phyloP scores from a whole-genome alignment of 1,140 invertebrate species.

The Stratiolaelaps scimitus region DNA sequence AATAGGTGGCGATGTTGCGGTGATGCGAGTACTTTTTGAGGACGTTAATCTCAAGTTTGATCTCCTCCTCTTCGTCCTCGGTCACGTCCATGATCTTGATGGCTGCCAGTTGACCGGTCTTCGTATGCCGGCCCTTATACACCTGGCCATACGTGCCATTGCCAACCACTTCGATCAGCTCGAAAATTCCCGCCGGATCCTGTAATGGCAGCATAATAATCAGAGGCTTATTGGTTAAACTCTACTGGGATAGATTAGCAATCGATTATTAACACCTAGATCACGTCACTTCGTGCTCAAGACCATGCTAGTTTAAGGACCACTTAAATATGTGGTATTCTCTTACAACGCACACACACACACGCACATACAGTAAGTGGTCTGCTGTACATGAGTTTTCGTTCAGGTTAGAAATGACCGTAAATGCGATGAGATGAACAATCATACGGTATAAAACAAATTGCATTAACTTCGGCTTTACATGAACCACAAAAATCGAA shows the following conservation, averaged over 20 bases:
- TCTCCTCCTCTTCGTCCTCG: conserved; percentile 99
- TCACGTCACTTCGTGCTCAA: too few species aligned
- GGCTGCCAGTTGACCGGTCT: conserved; percentile 95
- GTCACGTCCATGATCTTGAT: conserved; percentile 99
- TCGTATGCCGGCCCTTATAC: conserved; percentile 99
- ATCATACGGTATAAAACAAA: too few species aligned
- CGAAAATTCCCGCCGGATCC: conserved; percentile 99
- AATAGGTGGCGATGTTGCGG: conserved; percentile 98
- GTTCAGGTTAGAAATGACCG: too few species aligned
- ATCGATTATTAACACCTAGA: too few species aligned
- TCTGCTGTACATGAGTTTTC: too few species aligned
- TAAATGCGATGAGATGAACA: too few species aligned
- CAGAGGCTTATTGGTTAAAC: conserved; percentile 35
- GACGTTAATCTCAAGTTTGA: conserved; percentile 98
- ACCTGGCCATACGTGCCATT: conserved; percentile 99
- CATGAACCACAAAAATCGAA: too few species aligned
- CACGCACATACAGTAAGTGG: too few species aligned
- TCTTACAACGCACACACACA: too few species aligned
- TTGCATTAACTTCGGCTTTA: too few species aligned
- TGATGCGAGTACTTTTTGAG: conserved; percentile 98
- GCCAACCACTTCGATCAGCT: conserved; percentile 98
- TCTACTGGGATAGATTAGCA: neutral
- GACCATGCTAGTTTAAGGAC: too few species aligned
- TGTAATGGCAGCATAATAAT: conserved; percentile 46
- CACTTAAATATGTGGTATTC: too few species aligned